Base-by-base conservation (phyloP, 2,797 vertebrate genomes). In the Diplodus puntazzo region DNA sequence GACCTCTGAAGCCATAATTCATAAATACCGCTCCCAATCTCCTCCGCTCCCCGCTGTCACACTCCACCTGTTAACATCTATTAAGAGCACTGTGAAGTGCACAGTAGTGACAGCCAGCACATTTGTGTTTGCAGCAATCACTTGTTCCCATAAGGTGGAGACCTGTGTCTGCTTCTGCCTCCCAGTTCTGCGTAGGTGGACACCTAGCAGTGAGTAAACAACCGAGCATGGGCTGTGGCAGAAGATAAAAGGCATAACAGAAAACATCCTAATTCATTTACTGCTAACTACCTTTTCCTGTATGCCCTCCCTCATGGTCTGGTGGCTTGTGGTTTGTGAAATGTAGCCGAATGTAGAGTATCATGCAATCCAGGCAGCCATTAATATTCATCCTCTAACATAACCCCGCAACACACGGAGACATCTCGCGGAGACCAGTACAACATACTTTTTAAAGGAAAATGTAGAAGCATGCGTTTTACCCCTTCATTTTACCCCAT, bases 41-140 rank as follows among this genome's bases (percentile, higher is more conserved):
- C 63, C 77, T 77, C 75, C 43, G 18, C 81, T 80, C 72, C 81
- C 84, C 3, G 60, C 86, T 84, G 87, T 76, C 60, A 42, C 81
- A 46, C 71, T 80, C 87, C 91, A 92, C 88, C 91, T 92, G 90
- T 76, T 85, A 48, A 71, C 78, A 73, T 91, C 77, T 75, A 84
- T 80, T 85, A 80, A 25, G 42, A 57, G 64, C 42, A 2, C 55
- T 27, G 65, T 75, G 57, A 46, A 6, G 16, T 42, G 58, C 57
- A 49, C 55, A 67, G 66, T 1, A 53, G 61, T 73, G 74, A 88
- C 86, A 69, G 76, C 54, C 34, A 75, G 73, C 62, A 46, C 65
- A 6, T 80, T 73, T 88, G 66, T 84, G 72, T 86, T 82, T 54
- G 73, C 88, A 89, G 79, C 57, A 1, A 64, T 82, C 67, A 63